These are phyloP conservation scores for Helleia helle DNA, from an alignment of 2,888 invertebrate species.

Conservation along the genomic window DNA sequence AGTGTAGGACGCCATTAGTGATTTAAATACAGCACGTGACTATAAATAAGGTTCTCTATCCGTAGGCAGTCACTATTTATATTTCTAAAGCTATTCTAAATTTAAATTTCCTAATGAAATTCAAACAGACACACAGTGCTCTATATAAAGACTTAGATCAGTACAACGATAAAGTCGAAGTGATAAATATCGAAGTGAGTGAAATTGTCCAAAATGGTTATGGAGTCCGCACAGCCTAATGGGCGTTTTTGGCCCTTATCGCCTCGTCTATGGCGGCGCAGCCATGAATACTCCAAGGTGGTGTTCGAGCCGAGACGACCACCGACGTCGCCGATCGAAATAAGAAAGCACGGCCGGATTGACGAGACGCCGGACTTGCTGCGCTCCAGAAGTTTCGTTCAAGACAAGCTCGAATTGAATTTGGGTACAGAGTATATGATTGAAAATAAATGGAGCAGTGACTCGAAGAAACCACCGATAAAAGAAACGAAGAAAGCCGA, in stretches of 20 bases:
- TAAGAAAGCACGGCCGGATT: conserved; percentile 32
- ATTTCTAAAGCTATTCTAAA: no score
- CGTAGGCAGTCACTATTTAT: no score
- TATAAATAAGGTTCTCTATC: conserved; percentile 3
- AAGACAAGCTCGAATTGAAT: conserved; percentile 44
- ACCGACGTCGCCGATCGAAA: conserved; percentile 49
- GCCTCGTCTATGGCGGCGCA: conserved; percentile 60
- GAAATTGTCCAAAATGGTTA: conserved; percentile 47
- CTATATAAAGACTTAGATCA: conserved; percentile 1
- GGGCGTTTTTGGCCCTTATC: conserved; percentile 65
- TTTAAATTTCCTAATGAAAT: no score
- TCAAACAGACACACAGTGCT: no score
- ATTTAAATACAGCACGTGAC: conserved; percentile 2
- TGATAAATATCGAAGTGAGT: conserved; percentile 10
- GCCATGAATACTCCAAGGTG: conserved; percentile 62
- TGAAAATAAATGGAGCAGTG: conserved; percentile 45
- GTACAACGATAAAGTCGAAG: conserved; percentile 42
- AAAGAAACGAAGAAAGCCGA: conserved; percentile 44
- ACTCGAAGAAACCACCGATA: conserved; percentile 49
- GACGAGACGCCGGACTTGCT: conserved; percentile 52
- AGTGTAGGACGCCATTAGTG: conserved; percentile 30
- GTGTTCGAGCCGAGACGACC: conserved; percentile 63
- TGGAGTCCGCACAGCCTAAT: conserved; percentile 56
- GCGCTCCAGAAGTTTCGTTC: conserved; percentile 44
- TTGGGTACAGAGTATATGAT: conserved; percentile 30